Base-by-base conservation (phyloP, 2,888 invertebrate species). In the Hypselothyrea guttata region DNA sequence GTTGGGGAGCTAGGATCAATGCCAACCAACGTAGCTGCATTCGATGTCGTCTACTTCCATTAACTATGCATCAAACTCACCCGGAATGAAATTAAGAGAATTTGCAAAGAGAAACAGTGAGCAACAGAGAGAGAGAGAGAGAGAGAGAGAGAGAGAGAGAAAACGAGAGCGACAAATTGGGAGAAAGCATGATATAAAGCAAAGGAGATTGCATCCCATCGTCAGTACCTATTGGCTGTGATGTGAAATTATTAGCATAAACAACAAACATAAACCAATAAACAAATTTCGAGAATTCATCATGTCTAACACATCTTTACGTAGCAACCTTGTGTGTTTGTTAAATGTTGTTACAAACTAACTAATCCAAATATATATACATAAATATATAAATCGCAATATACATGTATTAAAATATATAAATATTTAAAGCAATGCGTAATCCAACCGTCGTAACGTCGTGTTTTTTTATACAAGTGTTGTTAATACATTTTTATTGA, bases 141-240 rank as follows among this genome's bases (percentile, higher is more conserved):
- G 15, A 28, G 12, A 16, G 5, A 22, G 4, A 31, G 35, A 22
- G n/a, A 16, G 37, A 12, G 28, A 28, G 13, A 8, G 45, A 44
- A 46, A 33, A 11, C 30, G 44, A 27, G 41, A 54, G 53, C 13
- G 5, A 22, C 5, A 5, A 22, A 22, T 22, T 22, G 22, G 30
- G 11, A 34, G 30, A 30, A 2, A 7, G 30, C n/a, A n/a, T 2
- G 7, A 33, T 63, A 49, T 47, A 16, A 30, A 40, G 47, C 45
- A 53, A 42, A 67, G 40, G 53, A 65, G 44, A 41, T 65, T 13
- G 75, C 68, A 70, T 73, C 75, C 86, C 86, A 86, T 85, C 87
- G 88, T 87, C 88, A 84, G 86, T 79, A 87, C 75, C 84, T 82
- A 88, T 88, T 88, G 87, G 88, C 87, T 88, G 87, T 88, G 87